phyloP scores from a whole-genome alignment of 2,113 vertebrate species.

The Astur gentilis region DNA sequence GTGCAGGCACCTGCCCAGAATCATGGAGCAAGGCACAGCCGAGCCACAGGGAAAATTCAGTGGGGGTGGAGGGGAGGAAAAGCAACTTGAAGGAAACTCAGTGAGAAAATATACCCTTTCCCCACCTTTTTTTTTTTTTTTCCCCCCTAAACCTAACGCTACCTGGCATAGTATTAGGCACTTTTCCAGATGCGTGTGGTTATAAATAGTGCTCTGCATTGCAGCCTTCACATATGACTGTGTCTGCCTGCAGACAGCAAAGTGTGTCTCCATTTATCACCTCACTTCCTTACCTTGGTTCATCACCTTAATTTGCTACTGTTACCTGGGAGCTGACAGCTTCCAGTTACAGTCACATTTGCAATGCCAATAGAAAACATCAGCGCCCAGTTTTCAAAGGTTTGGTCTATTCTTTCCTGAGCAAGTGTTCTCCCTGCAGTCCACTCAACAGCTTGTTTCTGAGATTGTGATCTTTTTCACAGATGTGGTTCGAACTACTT shows the following conservation, averaged over 20 bases:
- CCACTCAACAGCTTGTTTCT: not conserved
- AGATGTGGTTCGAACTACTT: not conserved
- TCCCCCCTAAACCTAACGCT: not conserved
- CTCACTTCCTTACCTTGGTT: slow-evolving; percentile 17
- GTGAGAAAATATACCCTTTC: not conserved
- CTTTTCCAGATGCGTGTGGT: not conserved
- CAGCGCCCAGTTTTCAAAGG: not conserved
- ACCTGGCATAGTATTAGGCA: not conserved
- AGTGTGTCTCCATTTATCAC: slow-evolving; percentile 23
- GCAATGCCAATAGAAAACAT: not conserved
- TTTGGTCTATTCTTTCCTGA: slow-evolving; percentile 2
- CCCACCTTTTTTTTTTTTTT: not conserved
- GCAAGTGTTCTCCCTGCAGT: not conserved
- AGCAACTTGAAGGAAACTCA: not conserved
- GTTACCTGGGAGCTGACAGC: slow-evolving; percentile 27
- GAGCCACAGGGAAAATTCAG: not conserved
- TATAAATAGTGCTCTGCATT: slow-evolving; percentile 35
- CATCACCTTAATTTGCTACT: slow-evolving; percentile 27
- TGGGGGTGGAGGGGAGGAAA: not conserved
- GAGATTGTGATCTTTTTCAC: not conserved
- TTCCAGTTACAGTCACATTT: slow-evolving; percentile 38
- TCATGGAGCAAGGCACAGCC: not conserved
- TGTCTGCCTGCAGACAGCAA: not conserved
- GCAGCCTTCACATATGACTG: not conserved
- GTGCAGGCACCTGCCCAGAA: not conserved